Percentiles rank a stretch among this genome's conserved stretches.
Conservation (phyloP, 2,888 invertebrate species). For the Macrophya alboannulata region DNA sequence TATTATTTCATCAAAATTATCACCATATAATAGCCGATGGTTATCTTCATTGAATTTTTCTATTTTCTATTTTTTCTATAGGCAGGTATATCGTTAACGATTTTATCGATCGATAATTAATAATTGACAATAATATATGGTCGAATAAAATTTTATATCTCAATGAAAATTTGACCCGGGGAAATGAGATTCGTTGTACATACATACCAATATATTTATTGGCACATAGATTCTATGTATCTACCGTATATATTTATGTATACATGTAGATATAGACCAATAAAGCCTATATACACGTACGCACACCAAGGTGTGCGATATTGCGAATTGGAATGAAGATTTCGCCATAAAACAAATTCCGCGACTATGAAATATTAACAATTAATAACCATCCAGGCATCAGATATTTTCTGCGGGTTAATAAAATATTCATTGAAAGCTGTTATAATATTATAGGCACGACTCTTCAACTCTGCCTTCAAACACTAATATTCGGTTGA, state of each 20-base stretch:
- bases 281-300: background rate
- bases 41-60: background rate
- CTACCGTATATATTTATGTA: background rate
- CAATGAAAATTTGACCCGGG: background rate
- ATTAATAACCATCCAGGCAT: conserved; percentile 20
- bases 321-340: background rate
- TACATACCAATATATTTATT: background rate
- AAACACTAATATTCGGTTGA: conserved; percentile 27
- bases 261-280: background rate
- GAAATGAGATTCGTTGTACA: conserved; percentile 10
- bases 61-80: no score
- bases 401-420: background rate
- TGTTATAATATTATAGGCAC: background rate
- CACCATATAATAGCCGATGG: background rate
- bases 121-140: background rate
- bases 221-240: background rate
- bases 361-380: conserved; percentile 28
- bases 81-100: no score
- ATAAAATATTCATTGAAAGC: conserved; percentile 44
- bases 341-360: background rate
- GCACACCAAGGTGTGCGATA: background rate
- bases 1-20: background rate
- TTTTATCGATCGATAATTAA: conserved; percentile 33
- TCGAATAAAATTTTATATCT: conserved; percentile 20
- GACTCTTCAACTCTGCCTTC: conserved; percentile 27